A percentile compares a stretch with the other conserved stretches of the same genome.
These are phyloP conservation scores for Burhinus bistriatus DNA, from an alignment of 2,113 vertebrate species.

Conservation along the genomic window DNA sequence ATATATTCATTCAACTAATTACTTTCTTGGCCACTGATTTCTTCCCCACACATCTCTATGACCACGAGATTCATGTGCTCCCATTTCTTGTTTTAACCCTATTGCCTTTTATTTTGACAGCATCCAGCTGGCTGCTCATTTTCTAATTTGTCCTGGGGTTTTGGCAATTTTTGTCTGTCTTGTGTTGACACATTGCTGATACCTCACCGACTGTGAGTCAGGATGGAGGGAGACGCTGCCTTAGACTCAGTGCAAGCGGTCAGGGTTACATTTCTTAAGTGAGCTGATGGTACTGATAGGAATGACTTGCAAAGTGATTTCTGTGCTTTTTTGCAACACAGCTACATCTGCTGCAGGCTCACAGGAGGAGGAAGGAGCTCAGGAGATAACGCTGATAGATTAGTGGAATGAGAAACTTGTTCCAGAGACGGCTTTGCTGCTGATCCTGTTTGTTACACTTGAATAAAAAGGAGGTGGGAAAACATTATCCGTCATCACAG, in stretches of 20 bases:
- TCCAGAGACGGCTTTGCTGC: constrained; percentile 12
- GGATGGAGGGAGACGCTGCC: not conserved
- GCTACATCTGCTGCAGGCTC: not conserved
- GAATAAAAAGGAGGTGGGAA: not conserved
- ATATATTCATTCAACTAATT: not conserved
- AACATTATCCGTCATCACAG: constrained; percentile 4
- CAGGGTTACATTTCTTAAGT: not conserved
- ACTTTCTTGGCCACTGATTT: not conserved
- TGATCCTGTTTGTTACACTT: constrained; percentile 32
- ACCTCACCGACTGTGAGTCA: not conserved
- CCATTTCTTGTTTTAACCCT: not conserved
- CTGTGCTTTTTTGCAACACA: not conserved
- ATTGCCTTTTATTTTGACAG: not conserved
- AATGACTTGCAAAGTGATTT: not conserved
- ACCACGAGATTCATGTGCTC: not conserved
- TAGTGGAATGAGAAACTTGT: constrained; percentile 46
- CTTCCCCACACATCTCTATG: not conserved
- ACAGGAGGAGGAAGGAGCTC: not conserved
- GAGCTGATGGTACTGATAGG: not conserved
- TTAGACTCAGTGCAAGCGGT: not conserved
- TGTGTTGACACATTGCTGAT: not conserved
- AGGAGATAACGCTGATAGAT: constrained; percentile 4
- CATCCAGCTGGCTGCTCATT: not conserved
- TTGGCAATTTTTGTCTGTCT: not conserved
- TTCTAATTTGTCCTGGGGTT: not conserved